Evolutionary conservation across 2,113 vertebrate species (phyloP), one percentile per base, ranked within the genome.

Genomic region (Aleadryas rufinucha): DNA sequence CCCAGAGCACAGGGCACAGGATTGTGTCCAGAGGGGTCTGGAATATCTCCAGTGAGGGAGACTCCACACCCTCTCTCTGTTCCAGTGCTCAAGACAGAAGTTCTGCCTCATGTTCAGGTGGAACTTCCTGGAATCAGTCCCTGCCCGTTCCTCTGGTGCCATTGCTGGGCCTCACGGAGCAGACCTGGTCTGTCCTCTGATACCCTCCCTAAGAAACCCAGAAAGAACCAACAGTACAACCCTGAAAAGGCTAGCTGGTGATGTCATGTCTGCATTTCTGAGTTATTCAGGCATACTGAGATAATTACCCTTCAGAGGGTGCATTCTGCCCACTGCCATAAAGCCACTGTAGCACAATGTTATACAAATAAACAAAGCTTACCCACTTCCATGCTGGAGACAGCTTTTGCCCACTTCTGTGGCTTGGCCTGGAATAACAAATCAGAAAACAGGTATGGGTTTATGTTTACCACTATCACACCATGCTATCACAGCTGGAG

Each of bases 401-500:
- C 23, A 45, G 19, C 47, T 41, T 79, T 70, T 81, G 8, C 27
- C 16, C 24, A 3, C 10, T 52, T 52, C 23, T 44, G 16, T 33
- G 45, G 17, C 35, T 80, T 84, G 54, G 24, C 16, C 45, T 81
- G 54, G 31, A 77, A 60, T 35, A 65, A 47, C 2, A 44, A 74
- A 65, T 21, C 16, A 33, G 37, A 64, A 69, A 54, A 22, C 14
- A 33, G 49, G 10, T 13, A 9, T 39, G 37, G 12, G 61, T 77
- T 81, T 53, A 20, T 41, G 14, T 69, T 78, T 77, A 14, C 7
- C 16, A 10, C 33, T 41, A 2, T 37, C 19, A 31, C 26, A n/a
- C 26, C 28, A 11, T 0, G 0, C 39, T 44, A 3, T 9, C 22
- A 30, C 33, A 12, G 14, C 30, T 33, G 26, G 26, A 60, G 44